A percentile compares a stretch with the other conserved stretches of the same genome.
Conservation (phyloP, 2,888 invertebrate species). For the Boloria euphrosyne region DNA sequence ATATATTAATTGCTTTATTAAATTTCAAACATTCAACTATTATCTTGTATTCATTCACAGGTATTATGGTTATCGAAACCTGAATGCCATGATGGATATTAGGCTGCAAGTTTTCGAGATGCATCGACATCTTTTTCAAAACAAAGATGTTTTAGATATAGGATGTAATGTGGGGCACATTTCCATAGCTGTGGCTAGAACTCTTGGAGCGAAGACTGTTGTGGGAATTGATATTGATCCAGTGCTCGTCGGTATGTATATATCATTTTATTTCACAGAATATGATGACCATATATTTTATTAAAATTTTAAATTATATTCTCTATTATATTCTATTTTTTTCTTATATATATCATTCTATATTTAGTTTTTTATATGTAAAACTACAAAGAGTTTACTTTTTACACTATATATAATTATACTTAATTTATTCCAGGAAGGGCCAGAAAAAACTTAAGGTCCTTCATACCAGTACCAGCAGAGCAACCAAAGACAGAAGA, state of each 20-base stretch:
- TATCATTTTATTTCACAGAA: neutral
- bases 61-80: constrained; percentile 97
- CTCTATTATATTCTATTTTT: no score
- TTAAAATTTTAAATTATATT: no score
- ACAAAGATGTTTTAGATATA: constrained; percentile 96
- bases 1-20: neutral
- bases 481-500: constrained; percentile 63
- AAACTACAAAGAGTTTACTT: no score
- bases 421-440: constrained; percentile 53
- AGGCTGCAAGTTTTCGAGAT: constrained; percentile 91
- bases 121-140: constrained; percentile 91
- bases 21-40: constrained; percentile 21
- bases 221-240: constrained; percentile 97
- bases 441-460: constrained; percentile 70
- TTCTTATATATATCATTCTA: no score
- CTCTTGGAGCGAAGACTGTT: constrained; percentile 91
- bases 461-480: constrained; percentile 71
- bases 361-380: no score
- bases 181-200: constrained; percentile 93
- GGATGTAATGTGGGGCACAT: constrained; percentile 99
- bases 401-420: neutral
- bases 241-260: constrained; percentile 85
- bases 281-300: no score
- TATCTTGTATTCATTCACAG: constrained; percentile 65
- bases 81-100: constrained; percentile 90